phyloP scores from a whole-genome alignment of 2,797 vertebrate genomes.

The Siniperca scherzeri region DNA sequence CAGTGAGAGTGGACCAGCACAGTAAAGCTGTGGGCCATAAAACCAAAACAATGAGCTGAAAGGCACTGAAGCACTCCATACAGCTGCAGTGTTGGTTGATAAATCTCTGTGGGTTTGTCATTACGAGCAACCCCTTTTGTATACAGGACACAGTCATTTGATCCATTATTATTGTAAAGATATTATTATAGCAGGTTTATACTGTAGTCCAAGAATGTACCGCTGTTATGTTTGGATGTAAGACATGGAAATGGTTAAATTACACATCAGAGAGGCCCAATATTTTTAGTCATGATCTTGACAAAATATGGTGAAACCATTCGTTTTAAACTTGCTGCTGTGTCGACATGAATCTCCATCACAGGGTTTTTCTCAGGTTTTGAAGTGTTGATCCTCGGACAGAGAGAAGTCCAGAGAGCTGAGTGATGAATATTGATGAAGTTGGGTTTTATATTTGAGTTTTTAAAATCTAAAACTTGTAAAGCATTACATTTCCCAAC shows the following conservation, averaged over 20 bases:
- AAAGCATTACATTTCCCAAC: neutral
- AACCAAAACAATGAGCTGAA: constrained; percentile 8
- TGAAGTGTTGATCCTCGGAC: constrained; percentile 24
- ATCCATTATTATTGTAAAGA: constrained; percentile 17
- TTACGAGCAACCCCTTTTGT: neutral
- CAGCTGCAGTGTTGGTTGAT: neutral
- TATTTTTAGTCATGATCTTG: neutral
- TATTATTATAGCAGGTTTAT: constrained; percentile 19
- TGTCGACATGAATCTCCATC: constrained; percentile 12
- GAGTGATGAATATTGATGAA: constrained; percentile 22
- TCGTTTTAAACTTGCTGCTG: constrained; percentile 9
- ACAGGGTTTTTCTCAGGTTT: neutral
- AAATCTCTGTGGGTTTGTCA: constrained; percentile 12
- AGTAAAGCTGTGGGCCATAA: neutral
- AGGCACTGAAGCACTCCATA: no score
- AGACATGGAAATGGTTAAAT: neutral
- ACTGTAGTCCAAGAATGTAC: neutral
- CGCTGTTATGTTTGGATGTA: neutral
- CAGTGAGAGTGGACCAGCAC: neutral
- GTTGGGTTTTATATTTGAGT: neutral
- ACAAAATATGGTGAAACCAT: neutral
- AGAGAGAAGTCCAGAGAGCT: constrained; percentile 11
- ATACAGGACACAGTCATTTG: neutral
- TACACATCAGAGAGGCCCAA: neutral
- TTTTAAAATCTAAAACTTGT: neutral